These are phyloP conservation scores for Clistopyga incitator DNA, from an alignment of 2,888 invertebrate species.

Conservation along the genomic window DNA sequence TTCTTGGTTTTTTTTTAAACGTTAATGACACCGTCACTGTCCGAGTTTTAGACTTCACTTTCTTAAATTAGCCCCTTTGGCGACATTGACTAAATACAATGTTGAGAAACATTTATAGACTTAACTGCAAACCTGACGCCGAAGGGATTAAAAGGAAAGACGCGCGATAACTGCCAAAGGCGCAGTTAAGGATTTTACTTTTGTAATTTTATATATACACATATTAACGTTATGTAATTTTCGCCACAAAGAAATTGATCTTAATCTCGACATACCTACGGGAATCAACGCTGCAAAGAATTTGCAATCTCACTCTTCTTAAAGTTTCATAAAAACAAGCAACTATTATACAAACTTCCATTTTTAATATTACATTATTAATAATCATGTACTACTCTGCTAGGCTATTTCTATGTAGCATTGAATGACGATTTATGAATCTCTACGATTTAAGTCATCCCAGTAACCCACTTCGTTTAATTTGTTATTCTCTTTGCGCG, in stretches of 20 bases:
- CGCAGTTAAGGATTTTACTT: conserved; percentile 50
- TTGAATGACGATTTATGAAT: conserved; percentile 53
- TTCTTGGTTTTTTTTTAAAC: conserved; percentile 18
- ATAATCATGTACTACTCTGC: conserved; percentile 30
- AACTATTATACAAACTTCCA: conserved; percentile 53
- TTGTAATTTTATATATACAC: conserved; percentile 61
- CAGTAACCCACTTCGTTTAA: conserved; percentile 29
- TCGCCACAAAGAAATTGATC: conserved; percentile 43
- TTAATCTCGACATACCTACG: conserved; percentile 10
- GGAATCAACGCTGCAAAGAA: conserved; percentile 44
- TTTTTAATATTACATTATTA: conserved; percentile 33
- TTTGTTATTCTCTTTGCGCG: conserved; percentile 10
- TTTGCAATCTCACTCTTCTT: conserved; percentile 49
- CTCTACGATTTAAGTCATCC: conserved; percentile 44
- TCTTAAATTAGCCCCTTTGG: background rate
- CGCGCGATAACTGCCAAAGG: conserved; percentile 8
- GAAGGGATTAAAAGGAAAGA: background rate
- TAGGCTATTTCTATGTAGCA: conserved; percentile 46
- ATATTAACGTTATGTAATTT: conserved; percentile 16
- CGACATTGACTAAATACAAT: too few relatives aligned
- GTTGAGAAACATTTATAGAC: too few relatives aligned
- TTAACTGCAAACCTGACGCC: too few relatives aligned
- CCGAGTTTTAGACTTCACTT: conserved; percentile 8
- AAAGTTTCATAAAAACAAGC: conserved; percentile 28
- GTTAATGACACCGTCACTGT: conserved; percentile 4